Base-by-base conservation (phyloP, 2,888 invertebrate species). In the Prosapia bicincta region DNA sequence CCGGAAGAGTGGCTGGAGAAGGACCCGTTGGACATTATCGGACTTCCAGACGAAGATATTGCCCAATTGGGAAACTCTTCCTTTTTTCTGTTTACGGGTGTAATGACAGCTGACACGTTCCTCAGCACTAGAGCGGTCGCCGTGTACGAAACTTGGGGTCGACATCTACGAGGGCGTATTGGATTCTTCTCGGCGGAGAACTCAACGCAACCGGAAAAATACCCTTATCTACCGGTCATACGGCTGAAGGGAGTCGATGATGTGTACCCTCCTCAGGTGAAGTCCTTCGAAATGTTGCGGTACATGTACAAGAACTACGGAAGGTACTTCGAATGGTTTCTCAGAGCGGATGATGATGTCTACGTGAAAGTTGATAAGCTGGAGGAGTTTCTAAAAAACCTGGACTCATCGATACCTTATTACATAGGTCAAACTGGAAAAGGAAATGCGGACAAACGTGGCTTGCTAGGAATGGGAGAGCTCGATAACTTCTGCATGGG, bases 401-500 rank as follows among this genome's bases (percentile, higher is more conserved):
- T 98, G 76, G 96, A 98, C 83, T 95, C 96, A 82, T 89, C 92
- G 13, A 93, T 93, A 25, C 79, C 82, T 20, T 81, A 81, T 74
- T 84, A 83, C 78, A 83, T 84, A 73, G 84, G 83, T 13, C 82
- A 82, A 77, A 82, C 82, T 1, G 84, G 84, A 0, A 88, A 93
- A 69, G 96, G 96, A 0, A 95, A 93, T 78, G 90, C 87, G 78
- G 93, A 95, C 79, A 98, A 99, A 84, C 92, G 96, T 83, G 98
- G 98, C 3, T 88, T 93, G 66, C 85, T 99, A 30, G 93, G 95
- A 25, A 86, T 99, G 81, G 95, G 96, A 82, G 92, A 92, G 82
- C 94, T 95, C 84, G 98, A 99, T 86, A 99, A 99, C 86, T 99
- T 98, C 85, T 99, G 99, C 85, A 99, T 99, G 99, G 99, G 99